Evolutionary conservation across 2,888 invertebrate genomes (phyloP).

Genomic region (Scaptomyza flava): DNA sequence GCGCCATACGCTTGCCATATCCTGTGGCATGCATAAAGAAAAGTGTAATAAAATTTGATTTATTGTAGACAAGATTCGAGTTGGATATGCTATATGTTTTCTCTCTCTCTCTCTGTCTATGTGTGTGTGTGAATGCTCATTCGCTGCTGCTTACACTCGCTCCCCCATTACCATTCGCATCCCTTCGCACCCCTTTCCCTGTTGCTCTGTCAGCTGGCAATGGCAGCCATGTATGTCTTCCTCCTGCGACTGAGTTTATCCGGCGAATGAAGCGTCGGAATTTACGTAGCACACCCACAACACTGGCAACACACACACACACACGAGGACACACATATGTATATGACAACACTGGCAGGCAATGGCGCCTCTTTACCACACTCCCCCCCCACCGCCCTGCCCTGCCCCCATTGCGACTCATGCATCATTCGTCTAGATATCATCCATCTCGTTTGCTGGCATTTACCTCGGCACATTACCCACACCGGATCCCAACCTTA

Average conservation of each 20-base stretch:
- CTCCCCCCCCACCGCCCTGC: too few relatives aligned
- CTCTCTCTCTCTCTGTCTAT: conserved; percentile 45
- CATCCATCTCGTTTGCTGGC: conserved; percentile 79
- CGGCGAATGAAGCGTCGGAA: conserved; percentile 77
- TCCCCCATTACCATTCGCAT: neutral
- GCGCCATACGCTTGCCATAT: conserved; percentile 80
- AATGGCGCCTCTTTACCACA: conserved; percentile 22
- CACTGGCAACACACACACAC: conserved; percentile 3
- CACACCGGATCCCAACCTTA: conserved; percentile 42
- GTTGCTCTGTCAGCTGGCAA: conserved; percentile 30
- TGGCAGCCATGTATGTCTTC: conserved; percentile 61
- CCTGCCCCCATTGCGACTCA: conserved; percentile 73
- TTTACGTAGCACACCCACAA: conserved; percentile 53
- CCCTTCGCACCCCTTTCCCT: neutral
- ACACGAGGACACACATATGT: conserved; percentile 15
- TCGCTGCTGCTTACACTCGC: conserved; percentile 65
- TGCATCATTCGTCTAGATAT: conserved; percentile 82
- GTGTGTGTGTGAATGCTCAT: conserved; percentile 70
- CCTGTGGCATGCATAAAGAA: conserved; percentile 84
- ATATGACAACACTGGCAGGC: conserved; percentile 43
- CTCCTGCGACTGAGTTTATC: conserved; percentile 54
- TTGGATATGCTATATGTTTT: conserved; percentile 74
- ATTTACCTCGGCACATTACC: conserved; percentile 76
- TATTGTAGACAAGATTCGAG: conserved; percentile 85
- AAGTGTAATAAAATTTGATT: conserved; percentile 85